Evolutionary conservation across 2,888 invertebrate genomes (phyloP), one percentile per base, ranked within the genome.

Genomic region (Cryptocheilus praepositus): DNA sequence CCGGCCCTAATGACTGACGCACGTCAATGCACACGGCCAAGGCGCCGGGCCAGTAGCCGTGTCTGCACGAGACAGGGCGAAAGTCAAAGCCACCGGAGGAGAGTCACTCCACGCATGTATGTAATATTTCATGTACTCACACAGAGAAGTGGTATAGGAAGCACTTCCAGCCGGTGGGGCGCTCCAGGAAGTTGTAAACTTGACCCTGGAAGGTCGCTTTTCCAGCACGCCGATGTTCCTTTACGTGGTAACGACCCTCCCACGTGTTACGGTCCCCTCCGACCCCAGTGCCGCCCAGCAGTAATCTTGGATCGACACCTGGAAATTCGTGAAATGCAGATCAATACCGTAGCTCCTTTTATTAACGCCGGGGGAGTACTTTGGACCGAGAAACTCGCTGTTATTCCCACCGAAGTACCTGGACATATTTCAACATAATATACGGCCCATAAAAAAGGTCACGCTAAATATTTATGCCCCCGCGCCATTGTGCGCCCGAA

Each of bases 121-220:
- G 49, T 18, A 49, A 49, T 49, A 49, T 49, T 49, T 18, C 18
- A 18, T 16, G 36, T 88, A 94, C 94, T 94, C 86, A 94, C 94
- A 94, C 94, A 79, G 93, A 91, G 89, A 94, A 93, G 89, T 95
- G 95, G 89, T 95, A 95, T 71, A 94, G 90, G 90, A 95, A 94
- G 88, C 95, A 95, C 89, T 94, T 94, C 95, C 95, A 95, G 73
- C 94, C 95, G 64, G 94, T 93, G 1, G 95, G 95, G 76, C 95
- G 89, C 89, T 95, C 95, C 80, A 95, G 90, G 89, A 95, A 95
- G 89, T 95, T 95, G 90, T 95, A 95, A 56, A 95, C 93, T 88
- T 93, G 92, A 58, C 94, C 94, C 86, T 95, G 94, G 83, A 94
- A 92, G 11, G 94, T 94, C 51, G 92, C 92, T 75, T 91, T 89